phyloP scores from a whole-genome alignment of 2,888 invertebrate genomes.

The Drosophila crucigera region DNA sequence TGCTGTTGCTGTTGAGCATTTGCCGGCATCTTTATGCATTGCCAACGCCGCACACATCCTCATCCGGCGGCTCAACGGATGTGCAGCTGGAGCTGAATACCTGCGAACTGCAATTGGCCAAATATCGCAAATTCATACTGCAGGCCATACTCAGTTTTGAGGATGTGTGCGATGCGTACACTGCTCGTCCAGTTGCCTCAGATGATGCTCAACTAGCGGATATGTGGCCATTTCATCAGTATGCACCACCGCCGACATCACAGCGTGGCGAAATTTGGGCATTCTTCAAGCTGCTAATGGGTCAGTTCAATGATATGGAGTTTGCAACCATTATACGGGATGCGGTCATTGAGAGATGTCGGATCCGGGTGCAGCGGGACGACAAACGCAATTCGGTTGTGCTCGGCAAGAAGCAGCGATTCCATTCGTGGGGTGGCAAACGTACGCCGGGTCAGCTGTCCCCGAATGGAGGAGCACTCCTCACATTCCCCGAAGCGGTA shows the following conservation, averaged over 20 bases:
- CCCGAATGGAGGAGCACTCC: conserved; percentile 9
- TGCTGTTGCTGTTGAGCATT: conserved; percentile 54
- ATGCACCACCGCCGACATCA: conserved; percentile 74
- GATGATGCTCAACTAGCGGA: conserved; percentile 47
- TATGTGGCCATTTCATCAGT: conserved; percentile 66
- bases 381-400: conserved; percentile 83
- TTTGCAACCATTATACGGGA: conserved; percentile 81
- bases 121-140: conserved; percentile 82
- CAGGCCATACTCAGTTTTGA: conserved; percentile 84
- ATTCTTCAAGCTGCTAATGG: conserved; percentile 83
- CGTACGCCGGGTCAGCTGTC: conserved; percentile 60
- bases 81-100: conserved; percentile 65
- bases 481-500: conserved; percentile 35
- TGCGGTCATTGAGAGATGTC: conserved; percentile 83
- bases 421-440: conserved; percentile 85
- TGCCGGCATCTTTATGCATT: conserved; percentile 48
- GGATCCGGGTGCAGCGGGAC: conserved; percentile 76
- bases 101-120: conserved; percentile 82
- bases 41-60: conserved; percentile 46
- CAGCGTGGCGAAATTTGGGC: conserved; percentile 83
- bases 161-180: conserved; percentile 84
- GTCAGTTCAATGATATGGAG: conserved; percentile 83
- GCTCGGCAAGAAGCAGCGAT: conserved; percentile 84
- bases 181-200: conserved; percentile 42
- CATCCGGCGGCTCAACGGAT: not conserved